These are phyloP conservation scores for Aphaenogaster floridana DNA, from an alignment of 1,140 invertebrate species.

Conservation along the genomic window DNA sequence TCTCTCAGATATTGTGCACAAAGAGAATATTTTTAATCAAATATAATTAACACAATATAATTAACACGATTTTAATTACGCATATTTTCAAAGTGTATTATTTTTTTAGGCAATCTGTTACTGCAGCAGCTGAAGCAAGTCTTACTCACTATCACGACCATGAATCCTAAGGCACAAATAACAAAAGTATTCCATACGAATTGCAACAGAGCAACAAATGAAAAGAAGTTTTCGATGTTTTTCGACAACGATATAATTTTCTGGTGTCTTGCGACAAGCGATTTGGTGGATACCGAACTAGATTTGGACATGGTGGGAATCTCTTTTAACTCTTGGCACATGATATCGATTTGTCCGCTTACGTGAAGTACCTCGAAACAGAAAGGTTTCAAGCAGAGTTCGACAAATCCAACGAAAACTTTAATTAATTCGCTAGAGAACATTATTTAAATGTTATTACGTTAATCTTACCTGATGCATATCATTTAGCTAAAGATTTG, in stretches of 20 bases:
- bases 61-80: not conserved
- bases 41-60: conserved; percentile 6
- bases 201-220: conserved; percentile 50
- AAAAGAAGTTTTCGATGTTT: conserved; percentile 47
- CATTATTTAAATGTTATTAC: not conserved
- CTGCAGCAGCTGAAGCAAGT: not conserved
- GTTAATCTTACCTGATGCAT: not conserved
- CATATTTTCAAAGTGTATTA: not conserved
- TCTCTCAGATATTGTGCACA: not conserved
- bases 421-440: not conserved
- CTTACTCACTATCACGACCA: conserved; percentile 63
- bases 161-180: conserved; percentile 53
- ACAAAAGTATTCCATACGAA: conserved; percentile 61
- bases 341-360: conserved; percentile 62
- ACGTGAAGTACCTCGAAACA: conserved; percentile 55
- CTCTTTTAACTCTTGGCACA: conserved; percentile 44
- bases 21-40: not conserved
- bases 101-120: not conserved
- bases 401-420: not conserved
- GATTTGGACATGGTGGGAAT: not conserved
- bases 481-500: not conserved
- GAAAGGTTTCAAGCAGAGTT: not conserved
- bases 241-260: conserved; percentile 59
- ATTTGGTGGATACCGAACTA: not conserved
- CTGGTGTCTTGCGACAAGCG: conserved; percentile 37